Percentiles rank a stretch among this genome's conserved stretches.
phyloP scores from a whole-genome alignment of 2,113 vertebrate species.

The Asarcornis scutulata region DNA sequence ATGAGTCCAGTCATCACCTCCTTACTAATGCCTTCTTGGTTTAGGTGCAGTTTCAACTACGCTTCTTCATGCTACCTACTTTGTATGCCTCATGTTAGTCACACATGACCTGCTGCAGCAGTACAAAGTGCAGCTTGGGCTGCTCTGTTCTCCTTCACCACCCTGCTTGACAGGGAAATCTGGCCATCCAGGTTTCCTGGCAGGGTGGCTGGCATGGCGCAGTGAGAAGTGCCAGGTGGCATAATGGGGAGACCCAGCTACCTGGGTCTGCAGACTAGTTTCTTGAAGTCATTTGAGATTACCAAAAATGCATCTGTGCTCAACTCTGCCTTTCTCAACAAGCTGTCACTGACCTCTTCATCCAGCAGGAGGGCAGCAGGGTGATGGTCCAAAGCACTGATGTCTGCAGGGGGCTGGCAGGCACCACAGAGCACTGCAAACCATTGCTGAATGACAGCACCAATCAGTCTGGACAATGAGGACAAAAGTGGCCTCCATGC shows the following conservation, averaged over 20 bases:
- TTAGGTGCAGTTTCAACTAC: background rate
- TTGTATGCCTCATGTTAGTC: background rate
- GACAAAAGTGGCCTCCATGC: background rate
- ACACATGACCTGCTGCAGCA: background rate
- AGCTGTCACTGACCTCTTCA: background rate
- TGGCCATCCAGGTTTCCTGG: background rate
- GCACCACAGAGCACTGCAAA: background rate
- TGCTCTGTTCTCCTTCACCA: background rate
- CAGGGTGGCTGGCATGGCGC: background rate
- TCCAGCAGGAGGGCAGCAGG: background rate
- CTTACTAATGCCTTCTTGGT: background rate
- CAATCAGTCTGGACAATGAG: accelerated
- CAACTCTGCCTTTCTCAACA: background rate
- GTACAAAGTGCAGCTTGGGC: background rate
- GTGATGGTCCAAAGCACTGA: background rate
- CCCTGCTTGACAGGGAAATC: background rate
- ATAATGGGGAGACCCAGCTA: background rate
- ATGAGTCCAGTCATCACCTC: background rate
- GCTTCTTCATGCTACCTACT: accelerated
- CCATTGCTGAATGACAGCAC: background rate
- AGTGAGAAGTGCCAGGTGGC: background rate
- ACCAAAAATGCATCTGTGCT: background rate
- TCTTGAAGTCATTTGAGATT: background rate
- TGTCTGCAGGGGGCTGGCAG: background rate
- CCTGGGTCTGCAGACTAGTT: background rate